Conservation (phyloP, 2,888 invertebrate genomes). For the Entomobrya proxima region DNA sequence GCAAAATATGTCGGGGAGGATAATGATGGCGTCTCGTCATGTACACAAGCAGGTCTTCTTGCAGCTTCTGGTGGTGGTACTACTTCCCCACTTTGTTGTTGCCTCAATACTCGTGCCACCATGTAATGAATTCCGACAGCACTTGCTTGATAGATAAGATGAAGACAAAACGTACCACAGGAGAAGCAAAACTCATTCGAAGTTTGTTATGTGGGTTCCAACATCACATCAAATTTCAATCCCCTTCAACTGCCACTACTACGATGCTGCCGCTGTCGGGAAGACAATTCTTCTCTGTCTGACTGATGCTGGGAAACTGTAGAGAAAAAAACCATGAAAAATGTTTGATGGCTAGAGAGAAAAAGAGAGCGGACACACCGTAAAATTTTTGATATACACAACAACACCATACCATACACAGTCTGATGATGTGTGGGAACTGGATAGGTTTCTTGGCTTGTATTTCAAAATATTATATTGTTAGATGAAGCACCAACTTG, state of each 20-base stretch:
- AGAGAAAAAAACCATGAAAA: constrained; percentile 34
- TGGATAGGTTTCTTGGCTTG: not conserved
- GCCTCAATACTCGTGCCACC: not conserved
- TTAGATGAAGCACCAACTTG: not conserved
- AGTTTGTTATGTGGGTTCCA: not conserved
- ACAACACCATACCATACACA: not conserved
- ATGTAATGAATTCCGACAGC: constrained; percentile 45
- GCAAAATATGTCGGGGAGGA: not conserved
- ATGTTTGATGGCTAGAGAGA: constrained; percentile 8
- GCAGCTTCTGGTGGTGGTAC: not conserved
- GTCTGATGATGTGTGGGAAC: not conserved
- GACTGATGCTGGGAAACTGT: constrained; percentile 15
- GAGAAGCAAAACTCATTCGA: not conserved
- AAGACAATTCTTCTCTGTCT: constrained; percentile 22
- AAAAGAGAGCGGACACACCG: not conserved
- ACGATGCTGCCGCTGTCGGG: not conserved
- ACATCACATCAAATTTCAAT: constrained; percentile 39
- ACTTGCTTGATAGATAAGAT: constrained; percentile 38
- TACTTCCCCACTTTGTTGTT: not conserved
- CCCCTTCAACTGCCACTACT: not conserved
- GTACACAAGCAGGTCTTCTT: not conserved
- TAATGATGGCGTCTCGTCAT: constrained; percentile 1
- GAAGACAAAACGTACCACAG: constrained; percentile 26
- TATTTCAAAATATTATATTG: not conserved
- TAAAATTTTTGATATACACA: not conserved